These are phyloP conservation scores for Lasius platythorax DNA, from an alignment of 2,888 invertebrate genomes.

Conservation along the genomic window DNA sequence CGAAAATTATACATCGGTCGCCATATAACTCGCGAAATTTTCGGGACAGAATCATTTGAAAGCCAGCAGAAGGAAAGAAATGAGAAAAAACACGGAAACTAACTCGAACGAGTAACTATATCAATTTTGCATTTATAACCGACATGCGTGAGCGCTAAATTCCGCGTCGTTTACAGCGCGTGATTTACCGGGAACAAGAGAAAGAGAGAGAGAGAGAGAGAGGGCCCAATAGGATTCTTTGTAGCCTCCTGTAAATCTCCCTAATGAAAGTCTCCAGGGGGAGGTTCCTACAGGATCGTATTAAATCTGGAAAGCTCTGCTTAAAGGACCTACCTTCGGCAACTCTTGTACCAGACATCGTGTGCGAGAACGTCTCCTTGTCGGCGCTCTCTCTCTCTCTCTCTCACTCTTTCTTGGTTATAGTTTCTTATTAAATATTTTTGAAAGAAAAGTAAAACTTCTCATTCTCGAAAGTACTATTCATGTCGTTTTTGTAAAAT, in stretches of 20 bases:
- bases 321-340: constrained; percentile 76
- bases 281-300: constrained; percentile 82
- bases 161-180: constrained; percentile 80
- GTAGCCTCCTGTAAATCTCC: constrained; percentile 83
- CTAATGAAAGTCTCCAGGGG: constrained; percentile 84
- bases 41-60: background rate
- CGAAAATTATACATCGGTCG: background rate
- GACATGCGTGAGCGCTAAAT: constrained; percentile 80
- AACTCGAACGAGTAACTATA: constrained; percentile 54
- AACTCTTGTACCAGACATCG: constrained; percentile 61
- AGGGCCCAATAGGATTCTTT: constrained; percentile 73
- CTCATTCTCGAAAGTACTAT: constrained; percentile 1
- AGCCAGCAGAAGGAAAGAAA: background rate
- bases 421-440: constrained; percentile 47
- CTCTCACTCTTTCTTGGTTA: background rate
- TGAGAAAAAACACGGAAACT: background rate
- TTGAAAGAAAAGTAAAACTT: constrained; percentile 12
- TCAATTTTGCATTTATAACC: constrained; percentile 75
- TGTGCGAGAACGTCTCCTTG: constrained; percentile 31
- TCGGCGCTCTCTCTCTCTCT: constrained; percentile 4
- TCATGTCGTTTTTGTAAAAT: constrained; percentile 31
- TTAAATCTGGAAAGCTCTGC: constrained; percentile 82
- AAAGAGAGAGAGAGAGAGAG: constrained; percentile 48
- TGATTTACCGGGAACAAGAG: constrained; percentile 78
- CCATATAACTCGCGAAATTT: background rate